phyloP scores from a whole-genome alignment of 1,140 invertebrate species.

The Papilio polytes region DNA sequence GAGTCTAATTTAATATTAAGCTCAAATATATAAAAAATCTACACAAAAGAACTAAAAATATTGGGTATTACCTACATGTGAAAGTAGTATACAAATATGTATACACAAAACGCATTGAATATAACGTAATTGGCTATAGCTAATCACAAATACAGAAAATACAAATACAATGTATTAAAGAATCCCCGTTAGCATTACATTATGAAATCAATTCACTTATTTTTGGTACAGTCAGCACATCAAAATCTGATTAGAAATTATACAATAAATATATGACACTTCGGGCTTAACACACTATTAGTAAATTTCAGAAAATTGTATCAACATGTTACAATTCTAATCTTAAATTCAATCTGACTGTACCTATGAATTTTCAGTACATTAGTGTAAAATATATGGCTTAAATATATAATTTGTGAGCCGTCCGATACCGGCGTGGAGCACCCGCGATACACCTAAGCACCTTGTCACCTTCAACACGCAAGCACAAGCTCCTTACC shows the following conservation, averaged over 20 bases:
- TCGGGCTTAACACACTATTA: background rate
- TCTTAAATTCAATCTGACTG: slow-evolving; percentile 9
- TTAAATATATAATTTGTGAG: slow-evolving; percentile 27
- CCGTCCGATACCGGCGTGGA: slow-evolving; percentile 43
- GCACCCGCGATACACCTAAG: slow-evolving; percentile 61
- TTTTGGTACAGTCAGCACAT: slow-evolving; percentile 6
- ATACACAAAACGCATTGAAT: background rate
- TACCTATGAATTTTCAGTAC: slow-evolving; percentile 3
- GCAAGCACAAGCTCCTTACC: slow-evolving; percentile 47
- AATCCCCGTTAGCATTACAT: background rate
- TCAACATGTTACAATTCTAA: background rate
- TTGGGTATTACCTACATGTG: slow-evolving; percentile 13
- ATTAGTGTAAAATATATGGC: slow-evolving; percentile 9
- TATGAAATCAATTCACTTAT: background rate
- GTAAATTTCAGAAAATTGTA: no score
- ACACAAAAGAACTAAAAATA: slow-evolving; percentile 19
- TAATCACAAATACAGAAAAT: slow-evolving; percentile 10
- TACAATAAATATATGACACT: background rate
- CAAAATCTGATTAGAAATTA: background rate
- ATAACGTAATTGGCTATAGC: slow-evolving; percentile 22
- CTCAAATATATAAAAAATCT: slow-evolving; percentile 33
- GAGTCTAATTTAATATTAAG: slow-evolving; percentile 42
- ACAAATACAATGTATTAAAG: slow-evolving; percentile 1
- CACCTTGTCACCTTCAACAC: slow-evolving; percentile 48
- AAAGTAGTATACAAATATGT: slow-evolving; percentile 14